phyloP scores from a whole-genome alignment of 2,888 invertebrate species.

The Flexamia atlantica region DNA sequence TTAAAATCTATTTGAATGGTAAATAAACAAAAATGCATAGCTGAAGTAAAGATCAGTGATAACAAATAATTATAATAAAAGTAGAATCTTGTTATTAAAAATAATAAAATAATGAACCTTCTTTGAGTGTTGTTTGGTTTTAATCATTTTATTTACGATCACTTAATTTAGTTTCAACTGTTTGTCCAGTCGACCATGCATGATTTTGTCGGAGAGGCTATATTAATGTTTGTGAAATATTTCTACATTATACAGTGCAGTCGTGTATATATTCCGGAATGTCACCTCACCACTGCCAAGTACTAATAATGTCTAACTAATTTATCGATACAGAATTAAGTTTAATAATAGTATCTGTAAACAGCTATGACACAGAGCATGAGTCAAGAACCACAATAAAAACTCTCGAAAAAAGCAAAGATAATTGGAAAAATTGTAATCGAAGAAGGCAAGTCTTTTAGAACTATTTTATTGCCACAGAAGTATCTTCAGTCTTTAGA shows the following conservation, averaged over 20 bases:
- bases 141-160: neutral
- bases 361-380: neutral
- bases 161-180: neutral
- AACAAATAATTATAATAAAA: no score
- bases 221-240: slow-evolving; percentile 21
- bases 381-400: neutral
- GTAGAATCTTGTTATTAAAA: no score
- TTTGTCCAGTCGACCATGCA: neutral
- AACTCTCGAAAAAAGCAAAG: neutral
- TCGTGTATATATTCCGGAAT: neutral
- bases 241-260: slow-evolving; percentile 13
- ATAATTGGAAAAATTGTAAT: neutral
- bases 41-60: no score
- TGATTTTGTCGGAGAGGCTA: neutral
- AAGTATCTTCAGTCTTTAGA: slow-evolving; percentile 14
- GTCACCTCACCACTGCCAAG: slow-evolving; percentile 12
- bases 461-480: neutral
- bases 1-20: no score
- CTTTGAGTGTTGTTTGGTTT: no score
- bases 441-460: neutral
- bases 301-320: neutral
- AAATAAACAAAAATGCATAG: no score
- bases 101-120: no score
- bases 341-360: neutral
- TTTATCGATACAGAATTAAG: neutral